A percentile compares a stretch with the other conserved stretches of the same genome.
phyloP scores from a whole-genome alignment of 2,888 invertebrate species.

The Scaptomyza flava region DNA sequence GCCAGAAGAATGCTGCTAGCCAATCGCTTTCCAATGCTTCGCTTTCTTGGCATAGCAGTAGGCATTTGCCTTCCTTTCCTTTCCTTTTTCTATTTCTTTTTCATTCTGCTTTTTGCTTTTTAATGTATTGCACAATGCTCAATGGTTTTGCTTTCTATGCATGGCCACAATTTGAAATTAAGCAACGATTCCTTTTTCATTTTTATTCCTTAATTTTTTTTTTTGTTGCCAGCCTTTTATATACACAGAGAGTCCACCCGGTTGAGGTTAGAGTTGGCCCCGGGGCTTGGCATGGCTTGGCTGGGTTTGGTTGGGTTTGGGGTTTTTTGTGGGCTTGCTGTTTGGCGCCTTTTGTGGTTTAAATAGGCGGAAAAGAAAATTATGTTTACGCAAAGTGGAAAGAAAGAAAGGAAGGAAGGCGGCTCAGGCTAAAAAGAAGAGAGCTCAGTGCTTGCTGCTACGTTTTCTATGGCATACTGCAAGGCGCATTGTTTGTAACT shows the following conservation, averaged over 20 bases:
- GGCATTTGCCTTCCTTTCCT: conserved; percentile 13
- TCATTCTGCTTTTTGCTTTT: conserved; percentile 14
- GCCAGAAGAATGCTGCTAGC: conserved; percentile 32
- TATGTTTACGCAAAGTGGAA: conserved; percentile 71
- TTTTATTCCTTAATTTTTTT: neutral
- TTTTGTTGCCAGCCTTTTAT: conserved; percentile 1
- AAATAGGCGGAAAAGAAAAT: conserved; percentile 80
- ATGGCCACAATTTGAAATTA: conserved; percentile 59
- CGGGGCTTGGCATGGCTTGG: neutral
- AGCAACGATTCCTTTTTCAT: conserved; percentile 41
- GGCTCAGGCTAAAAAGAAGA: conserved; percentile 4
- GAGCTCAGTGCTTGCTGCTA: neutral
- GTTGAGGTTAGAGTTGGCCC: conserved; percentile 9
- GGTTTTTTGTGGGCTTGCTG: conserved; percentile 14
- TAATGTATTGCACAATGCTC: conserved; percentile 44
- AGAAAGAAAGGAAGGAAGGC: conserved; percentile 42
- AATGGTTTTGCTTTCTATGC: conserved; percentile 44
- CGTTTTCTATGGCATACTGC: conserved; percentile 44
- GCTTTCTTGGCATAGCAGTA: conserved; percentile 3
- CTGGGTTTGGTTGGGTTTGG: neutral
- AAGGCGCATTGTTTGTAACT: conserved; percentile 45
- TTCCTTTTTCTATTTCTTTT: neutral
- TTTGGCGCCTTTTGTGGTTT: conserved; percentile 60
- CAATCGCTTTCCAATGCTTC: conserved; percentile 55
- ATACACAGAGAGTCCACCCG: neutral